Percentiles rank a stretch among this genome's conserved stretches.
Conservation (phyloP, 2,113 vertebrate genomes). For the Dromaius novaehollandiae region DNA sequence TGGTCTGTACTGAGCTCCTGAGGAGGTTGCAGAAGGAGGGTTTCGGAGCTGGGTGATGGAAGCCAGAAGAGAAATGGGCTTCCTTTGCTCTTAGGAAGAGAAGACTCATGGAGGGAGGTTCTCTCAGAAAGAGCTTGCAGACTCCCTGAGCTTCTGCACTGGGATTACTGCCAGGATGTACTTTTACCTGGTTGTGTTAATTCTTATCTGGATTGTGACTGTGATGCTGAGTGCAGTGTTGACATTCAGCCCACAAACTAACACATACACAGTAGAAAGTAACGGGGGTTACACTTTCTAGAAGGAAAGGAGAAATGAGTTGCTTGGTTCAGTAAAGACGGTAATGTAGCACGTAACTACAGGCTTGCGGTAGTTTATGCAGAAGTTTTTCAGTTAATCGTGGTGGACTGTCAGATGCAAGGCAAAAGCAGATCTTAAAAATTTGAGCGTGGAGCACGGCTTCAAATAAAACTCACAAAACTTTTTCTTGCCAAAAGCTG, state of each 20-base stretch:
- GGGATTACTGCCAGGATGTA: too few relatives aligned
- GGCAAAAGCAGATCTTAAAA: background rate
- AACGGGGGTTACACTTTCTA: background rate
- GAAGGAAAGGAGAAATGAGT: background rate
- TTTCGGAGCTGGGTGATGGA: too few relatives aligned
- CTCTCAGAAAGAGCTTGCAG: too few relatives aligned
- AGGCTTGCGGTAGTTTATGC: background rate
- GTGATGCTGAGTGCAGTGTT: fast-evolving
- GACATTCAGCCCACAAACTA: background rate
- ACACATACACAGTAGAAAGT: too few relatives aligned
- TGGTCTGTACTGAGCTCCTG: too few relatives aligned
- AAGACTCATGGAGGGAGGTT: too few relatives aligned
- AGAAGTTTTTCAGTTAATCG: background rate
- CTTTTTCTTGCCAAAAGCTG: background rate
- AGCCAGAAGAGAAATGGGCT: too few relatives aligned
- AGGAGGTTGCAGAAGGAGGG: too few relatives aligned
- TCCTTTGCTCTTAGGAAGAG: too few relatives aligned
- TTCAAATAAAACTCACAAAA: background rate
- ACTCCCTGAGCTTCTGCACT: too few relatives aligned
- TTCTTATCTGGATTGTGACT: background rate
- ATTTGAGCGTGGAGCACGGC: background rate
- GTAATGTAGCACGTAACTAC: background rate
- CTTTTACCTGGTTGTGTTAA: background rate
- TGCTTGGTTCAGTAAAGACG: background rate
- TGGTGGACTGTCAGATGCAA: background rate